Evolutionary conservation across 1,140 invertebrate genomes (phyloP), one percentile per base, ranked within the genome.

Genomic region (Drosophila lacertosa): DNA sequence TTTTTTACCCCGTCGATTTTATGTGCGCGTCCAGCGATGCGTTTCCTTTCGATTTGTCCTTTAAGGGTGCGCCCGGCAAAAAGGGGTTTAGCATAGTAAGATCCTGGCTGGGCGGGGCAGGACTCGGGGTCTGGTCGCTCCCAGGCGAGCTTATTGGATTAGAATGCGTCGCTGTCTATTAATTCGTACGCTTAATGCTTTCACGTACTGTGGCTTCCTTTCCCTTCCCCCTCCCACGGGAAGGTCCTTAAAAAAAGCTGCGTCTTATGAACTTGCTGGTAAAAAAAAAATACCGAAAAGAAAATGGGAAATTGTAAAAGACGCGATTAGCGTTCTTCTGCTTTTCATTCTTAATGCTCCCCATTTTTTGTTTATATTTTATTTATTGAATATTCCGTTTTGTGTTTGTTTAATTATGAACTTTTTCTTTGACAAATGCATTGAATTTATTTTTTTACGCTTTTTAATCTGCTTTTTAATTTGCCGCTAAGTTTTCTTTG

Each of bases 381-480:
- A 15, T 26, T 88, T 86, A 86, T 86, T 86, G 81, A 88, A 88
- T 71, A 86, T 86, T 88, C 82, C 62, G 74, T 88, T 88, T 88
- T 88, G 82, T 86, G 74, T 88, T 88, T 82, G 82, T 78, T 88
- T 88, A 88, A 88, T 88, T 88, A 88, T 75, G 66, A 88, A 82
- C 77, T 82, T 88, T 86, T 86, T 86, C 82, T 58, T 82, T 82
- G 82, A 75, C 70, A 82, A 88, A 72, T 75, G 67, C 62, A 75
- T 72, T 63, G 10, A 57, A 60, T 57, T 39, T 73, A 53, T 59
- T 69, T 73, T 77, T 77, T 15, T 29, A 32, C 33, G 47, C 53
- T 68, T 77, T 82, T 67, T 89, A 88, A 88, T 88, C 82, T 88
- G 77, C 53, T 63, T 78, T 77, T 88, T 88, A 82, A 88, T 89